A percentile compares a stretch with the other conserved stretches of the same genome.
These are phyloP conservation scores for Ochropleura plecta DNA, from an alignment of 2,888 invertebrate species.

Conservation along the genomic window DNA sequence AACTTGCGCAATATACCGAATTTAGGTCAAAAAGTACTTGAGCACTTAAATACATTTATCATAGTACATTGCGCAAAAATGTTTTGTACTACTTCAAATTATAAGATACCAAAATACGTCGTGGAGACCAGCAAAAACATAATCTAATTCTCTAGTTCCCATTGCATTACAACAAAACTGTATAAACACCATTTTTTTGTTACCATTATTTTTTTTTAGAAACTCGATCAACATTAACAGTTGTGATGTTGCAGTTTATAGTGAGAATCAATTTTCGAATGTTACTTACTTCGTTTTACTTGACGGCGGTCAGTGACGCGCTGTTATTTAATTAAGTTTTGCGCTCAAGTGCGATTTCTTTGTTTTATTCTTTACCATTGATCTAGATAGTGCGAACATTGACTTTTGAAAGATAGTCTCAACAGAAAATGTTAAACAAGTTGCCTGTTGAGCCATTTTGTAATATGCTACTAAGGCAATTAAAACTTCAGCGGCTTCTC, in stretches of 20 bases:
- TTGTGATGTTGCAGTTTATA: slow-evolving; percentile 27
- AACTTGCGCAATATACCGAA: too few relatives aligned
- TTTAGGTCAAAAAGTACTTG: too few relatives aligned
- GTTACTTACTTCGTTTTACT: slow-evolving; percentile 34
- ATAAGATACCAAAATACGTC: too few relatives aligned
- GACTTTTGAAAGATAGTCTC: background rate
- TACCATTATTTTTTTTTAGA: slow-evolving; percentile 30
- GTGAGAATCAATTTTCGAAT: slow-evolving; percentile 41
- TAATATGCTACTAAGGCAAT: slow-evolving; percentile 6
- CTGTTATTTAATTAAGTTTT: slow-evolving; percentile 44
- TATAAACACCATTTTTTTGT: slow-evolving; percentile 15
- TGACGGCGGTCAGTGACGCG: slow-evolving; percentile 35
- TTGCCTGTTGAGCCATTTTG: background rate
- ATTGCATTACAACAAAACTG: slow-evolving; percentile 19
- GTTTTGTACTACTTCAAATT: too few relatives aligned
- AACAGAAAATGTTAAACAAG: background rate
- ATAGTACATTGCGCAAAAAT: background rate
- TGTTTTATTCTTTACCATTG: slow-evolving; percentile 32
- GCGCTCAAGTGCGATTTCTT: slow-evolving; percentile 22
- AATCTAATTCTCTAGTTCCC: slow-evolving; percentile 2
- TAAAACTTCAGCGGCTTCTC: slow-evolving; percentile 10
- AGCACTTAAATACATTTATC: too few relatives aligned
- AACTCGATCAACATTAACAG: slow-evolving; percentile 1
- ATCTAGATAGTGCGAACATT: background rate
- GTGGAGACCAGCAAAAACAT: slow-evolving; percentile 12